Percentiles rank a stretch among this genome's conserved stretches.
Evolutionary conservation across 2,888 invertebrate genomes (phyloP).

Genomic region (Ditula angustiorana): DNA sequence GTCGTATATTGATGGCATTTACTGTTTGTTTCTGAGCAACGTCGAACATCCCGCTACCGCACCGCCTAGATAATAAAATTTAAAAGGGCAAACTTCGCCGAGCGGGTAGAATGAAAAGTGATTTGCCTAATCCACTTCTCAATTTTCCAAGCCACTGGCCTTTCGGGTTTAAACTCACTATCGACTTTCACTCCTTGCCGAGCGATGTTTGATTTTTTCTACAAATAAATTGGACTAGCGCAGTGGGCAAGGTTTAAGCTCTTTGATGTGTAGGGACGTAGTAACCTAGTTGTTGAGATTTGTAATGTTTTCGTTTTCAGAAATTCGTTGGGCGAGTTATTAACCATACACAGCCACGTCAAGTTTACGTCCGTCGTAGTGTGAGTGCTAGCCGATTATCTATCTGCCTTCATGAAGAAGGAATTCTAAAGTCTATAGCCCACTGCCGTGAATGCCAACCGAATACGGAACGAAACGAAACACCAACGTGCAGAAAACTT

Average conservation of each 20-base stretch:
- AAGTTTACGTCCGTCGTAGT: too few relatives aligned
- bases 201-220: conserved; percentile 32
- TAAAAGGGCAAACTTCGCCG: conserved; percentile 82
- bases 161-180: conserved; percentile 49
- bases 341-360: neutral
- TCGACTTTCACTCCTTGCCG: conserved; percentile 38
- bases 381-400: too few relatives aligned
- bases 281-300: neutral
- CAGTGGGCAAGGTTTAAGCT: conserved; percentile 11
- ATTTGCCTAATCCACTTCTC: conserved; percentile 85
- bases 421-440: too few relatives aligned
- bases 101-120: conserved; percentile 80
- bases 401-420: too few relatives aligned
- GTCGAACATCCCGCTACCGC: conserved; percentile 30
- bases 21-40: conserved; percentile 40
- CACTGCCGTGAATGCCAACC: too few relatives aligned
- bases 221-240: conserved; percentile 32
- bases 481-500: too few relatives aligned
- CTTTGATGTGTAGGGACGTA: neutral
- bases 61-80: conserved; percentile 80
- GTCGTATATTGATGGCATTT: conserved; percentile 24
- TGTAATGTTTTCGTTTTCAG: neutral
- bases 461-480: too few relatives aligned
- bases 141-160: conserved; percentile 79
- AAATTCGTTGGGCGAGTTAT: neutral